Base-by-base conservation (phyloP, 1,140 invertebrate genomes). In the Aethina tumida region DNA sequence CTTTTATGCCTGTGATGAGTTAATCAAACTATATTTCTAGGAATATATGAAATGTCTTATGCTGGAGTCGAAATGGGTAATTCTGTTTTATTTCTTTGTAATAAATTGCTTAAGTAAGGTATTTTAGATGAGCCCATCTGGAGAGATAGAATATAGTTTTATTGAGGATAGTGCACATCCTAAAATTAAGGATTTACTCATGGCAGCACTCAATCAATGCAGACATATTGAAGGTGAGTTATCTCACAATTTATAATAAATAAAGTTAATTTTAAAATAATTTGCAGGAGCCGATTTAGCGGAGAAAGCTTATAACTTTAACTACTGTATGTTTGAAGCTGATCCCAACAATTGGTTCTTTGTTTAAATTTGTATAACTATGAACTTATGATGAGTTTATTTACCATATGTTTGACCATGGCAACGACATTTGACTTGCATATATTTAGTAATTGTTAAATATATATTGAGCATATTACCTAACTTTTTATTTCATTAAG, bases 11-110 rank as follows among this genome's bases (percentile, higher is more conserved):
- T 15, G 35, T 35, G 10, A 15, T 22, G 18, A 4, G n/a, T 12
- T 16, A 24, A 24, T n/a, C 26, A 30, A 16, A 13, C 18, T 41
- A 35, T 15, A 17, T 37, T 45, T 49, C 32, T 27, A 53, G 50
- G 50, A 48, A 26, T 53, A 53, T 13, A 53, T 53, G 50, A 50
- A 50, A 19, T 53, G 50, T 32, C 21, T 53, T 4, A 53, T 53
- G 50, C n/a, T 40, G 15, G 42, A 47, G 39, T 42, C 45, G 21
- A 53, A 49, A 42, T 53, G 50, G 50, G 50, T 53, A 43, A 25
- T 36, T 41, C 17, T 33, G 12, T 38, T 38, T 28, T 26, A 22
- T 38, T 20, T 17, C 9, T 19, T 30, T 35, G 13, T 25, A 5
- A 20, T 35, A 22, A 9, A 24, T 5, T 24, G 14, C 5, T 32